Conservation (phyloP, 1,140 invertebrate species). For the Olivierus martensii region DNA sequence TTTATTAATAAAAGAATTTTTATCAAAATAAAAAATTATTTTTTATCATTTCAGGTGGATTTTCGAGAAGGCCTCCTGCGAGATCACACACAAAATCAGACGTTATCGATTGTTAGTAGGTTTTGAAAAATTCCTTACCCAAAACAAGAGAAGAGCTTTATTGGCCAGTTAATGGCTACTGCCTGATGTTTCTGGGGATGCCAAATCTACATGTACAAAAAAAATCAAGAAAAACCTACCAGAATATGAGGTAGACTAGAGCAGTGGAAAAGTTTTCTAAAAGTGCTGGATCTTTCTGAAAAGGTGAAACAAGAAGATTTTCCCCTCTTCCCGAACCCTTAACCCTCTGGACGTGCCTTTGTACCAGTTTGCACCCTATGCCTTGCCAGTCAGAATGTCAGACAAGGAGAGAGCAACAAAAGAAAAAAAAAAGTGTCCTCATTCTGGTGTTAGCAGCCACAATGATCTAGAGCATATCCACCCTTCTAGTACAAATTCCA, state of each 20-base stretch:
- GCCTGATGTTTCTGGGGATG: neutral
- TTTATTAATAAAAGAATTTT: too few species aligned
- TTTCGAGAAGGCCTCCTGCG: constrained; percentile 9
- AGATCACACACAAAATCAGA: constrained; percentile 14
- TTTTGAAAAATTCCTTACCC: neutral
- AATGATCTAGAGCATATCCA: constrained; percentile 6
- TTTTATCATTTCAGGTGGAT: constrained; percentile 1
- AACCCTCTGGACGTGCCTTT: constrained; percentile 1
- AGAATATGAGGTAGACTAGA: neutral
- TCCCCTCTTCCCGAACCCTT: neutral
- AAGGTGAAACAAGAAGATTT: neutral
- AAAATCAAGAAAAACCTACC: neutral
- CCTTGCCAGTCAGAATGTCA: neutral
- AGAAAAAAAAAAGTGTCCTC: neutral
- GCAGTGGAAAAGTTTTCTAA: constrained; percentile 5
- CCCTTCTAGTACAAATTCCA: constrained; percentile 7
- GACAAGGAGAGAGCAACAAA: neutral
- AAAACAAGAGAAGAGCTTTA: neutral
- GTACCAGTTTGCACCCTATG: constrained; percentile 5
- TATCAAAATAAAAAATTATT: neutral
- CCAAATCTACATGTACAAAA: neutral
- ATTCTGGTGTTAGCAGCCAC: constrained; percentile 3
- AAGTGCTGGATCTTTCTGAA: neutral
- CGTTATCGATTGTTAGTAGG: constrained; percentile 14
- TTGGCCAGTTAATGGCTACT: neutral